Evolutionary conservation across 2,113 vertebrate species (phyloP).

Genomic region (Lontra canadensis): DNA sequence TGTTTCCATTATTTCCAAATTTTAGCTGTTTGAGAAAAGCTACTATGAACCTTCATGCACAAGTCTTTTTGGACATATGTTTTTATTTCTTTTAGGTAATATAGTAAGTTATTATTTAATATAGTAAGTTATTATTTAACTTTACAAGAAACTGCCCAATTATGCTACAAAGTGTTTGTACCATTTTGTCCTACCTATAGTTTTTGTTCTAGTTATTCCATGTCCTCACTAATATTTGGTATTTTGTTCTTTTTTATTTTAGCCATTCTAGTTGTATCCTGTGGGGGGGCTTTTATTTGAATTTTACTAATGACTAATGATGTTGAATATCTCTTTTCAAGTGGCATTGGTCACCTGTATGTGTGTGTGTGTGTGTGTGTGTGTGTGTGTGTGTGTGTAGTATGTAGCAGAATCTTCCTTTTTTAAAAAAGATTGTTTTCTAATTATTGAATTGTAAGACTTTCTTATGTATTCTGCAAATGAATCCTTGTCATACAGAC

Average conservation of each 20-base stretch:
- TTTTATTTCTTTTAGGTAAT: neutral
- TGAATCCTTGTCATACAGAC: neutral
- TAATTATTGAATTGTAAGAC: neutral
- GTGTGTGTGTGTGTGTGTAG: no score
- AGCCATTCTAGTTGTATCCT: neutral
- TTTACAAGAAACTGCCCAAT: neutral
- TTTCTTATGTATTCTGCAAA: neutral
- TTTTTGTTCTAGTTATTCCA: neutral
- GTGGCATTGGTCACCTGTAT: neutral
- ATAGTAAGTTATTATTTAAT: neutral
- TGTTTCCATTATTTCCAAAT: neutral
- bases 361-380: neutral
- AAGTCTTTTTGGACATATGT: neutral
- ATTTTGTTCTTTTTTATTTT: neutral
- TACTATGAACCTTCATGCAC: neutral
- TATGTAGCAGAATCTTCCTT: neutral
- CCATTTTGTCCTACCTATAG: neutral
- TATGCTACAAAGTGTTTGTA: neutral
- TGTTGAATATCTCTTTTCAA: neutral
- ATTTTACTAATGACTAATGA: neutral
- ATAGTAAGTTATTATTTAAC: neutral
- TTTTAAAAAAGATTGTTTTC: neutral
- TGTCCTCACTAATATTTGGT: neutral
- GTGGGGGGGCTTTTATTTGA: neutral
- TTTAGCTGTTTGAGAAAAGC: neutral